phyloP scores from a whole-genome alignment of 2,113 vertebrate genomes.

The Nematolebias whitei region DNA sequence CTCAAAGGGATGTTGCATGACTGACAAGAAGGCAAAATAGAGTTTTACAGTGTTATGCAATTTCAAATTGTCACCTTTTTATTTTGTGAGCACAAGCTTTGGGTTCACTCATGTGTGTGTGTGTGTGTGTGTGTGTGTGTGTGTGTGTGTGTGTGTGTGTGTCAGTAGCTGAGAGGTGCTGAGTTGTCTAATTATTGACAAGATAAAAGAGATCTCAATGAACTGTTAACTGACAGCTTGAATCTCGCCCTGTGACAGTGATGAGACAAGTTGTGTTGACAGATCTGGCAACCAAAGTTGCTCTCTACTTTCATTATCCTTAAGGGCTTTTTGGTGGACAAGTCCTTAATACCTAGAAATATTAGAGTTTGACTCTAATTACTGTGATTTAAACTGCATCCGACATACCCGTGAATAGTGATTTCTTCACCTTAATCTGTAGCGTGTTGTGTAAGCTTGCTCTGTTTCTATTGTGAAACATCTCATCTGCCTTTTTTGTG shows the following conservation, averaged over 20 bases:
- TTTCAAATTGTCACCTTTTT: conserved; percentile 23
- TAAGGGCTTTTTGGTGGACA: conserved; percentile 4
- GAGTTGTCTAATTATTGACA: conserved; percentile 9
- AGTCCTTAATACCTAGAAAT: conserved; percentile 8
- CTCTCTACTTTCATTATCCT: not conserved
- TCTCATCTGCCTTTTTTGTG: not conserved
- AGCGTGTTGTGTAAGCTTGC: no score
- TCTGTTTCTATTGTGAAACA: no score
- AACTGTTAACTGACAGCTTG: conserved; percentile 52
- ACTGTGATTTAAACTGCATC: conserved; percentile 1
- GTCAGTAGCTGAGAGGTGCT: conserved; percentile 9
- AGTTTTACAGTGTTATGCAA: conserved; percentile 14
- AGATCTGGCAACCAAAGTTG: not conserved
- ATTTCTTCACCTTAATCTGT: not conserved
- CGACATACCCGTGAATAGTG: not conserved
- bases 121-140: no score
- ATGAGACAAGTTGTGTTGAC: conserved; percentile 40
- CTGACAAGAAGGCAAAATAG: conserved; percentile 27
- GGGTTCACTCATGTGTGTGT: no score
- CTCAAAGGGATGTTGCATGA: conserved; percentile 8
- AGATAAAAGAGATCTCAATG: conserved; percentile 16
- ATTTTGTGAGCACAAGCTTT: conserved; percentile 7
- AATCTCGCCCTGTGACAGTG: conserved; percentile 42
- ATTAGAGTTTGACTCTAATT: not conserved
- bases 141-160: not conserved